These are phyloP conservation scores for Saccostrea echinata DNA, from an alignment of 1,140 invertebrate genomes.

Conservation along the genomic window DNA sequence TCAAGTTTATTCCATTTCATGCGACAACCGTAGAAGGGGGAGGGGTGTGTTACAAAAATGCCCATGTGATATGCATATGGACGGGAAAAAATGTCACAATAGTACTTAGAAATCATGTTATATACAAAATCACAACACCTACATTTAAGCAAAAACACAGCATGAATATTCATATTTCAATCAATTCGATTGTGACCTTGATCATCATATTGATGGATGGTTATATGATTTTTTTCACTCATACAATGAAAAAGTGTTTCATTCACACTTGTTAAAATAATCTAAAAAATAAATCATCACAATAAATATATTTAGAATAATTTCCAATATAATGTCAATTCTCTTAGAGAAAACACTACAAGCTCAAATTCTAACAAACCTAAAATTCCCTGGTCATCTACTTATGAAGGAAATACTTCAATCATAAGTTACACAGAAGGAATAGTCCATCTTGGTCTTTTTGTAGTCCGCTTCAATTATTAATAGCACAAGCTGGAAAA, in stretches of 20 bases:
- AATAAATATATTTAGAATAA: neutral
- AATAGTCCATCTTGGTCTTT: too few relatives aligned
- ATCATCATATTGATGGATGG: neutral
- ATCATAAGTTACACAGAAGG: too few relatives aligned
- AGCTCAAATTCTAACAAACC: neutral
- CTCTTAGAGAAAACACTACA: neutral
- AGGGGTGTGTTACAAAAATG: neutral
- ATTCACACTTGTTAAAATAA: neutral
- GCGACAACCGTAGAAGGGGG: neutral
- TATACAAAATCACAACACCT: constrained; percentile 10
- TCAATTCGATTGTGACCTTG: neutral
- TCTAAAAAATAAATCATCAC: neutral
- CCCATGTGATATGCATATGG: constrained; percentile 23
- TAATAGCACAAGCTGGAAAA: too few relatives aligned
- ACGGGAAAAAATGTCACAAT: constrained; percentile 10
- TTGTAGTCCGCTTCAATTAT: too few relatives aligned
- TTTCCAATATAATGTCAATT: neutral
- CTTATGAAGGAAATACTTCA: too few relatives aligned
- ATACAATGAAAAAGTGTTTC: neutral
- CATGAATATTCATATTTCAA: constrained; percentile 13
- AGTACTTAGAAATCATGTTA: neutral
- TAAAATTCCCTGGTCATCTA: neutral
- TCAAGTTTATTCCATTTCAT: neutral
- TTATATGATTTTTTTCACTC: neutral
- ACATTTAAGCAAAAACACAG: neutral